A percentile compares a stretch with the other conserved stretches of the same genome.
Conservation (phyloP, 2,888 invertebrate genomes). For the Cataglyphis livida region DNA sequence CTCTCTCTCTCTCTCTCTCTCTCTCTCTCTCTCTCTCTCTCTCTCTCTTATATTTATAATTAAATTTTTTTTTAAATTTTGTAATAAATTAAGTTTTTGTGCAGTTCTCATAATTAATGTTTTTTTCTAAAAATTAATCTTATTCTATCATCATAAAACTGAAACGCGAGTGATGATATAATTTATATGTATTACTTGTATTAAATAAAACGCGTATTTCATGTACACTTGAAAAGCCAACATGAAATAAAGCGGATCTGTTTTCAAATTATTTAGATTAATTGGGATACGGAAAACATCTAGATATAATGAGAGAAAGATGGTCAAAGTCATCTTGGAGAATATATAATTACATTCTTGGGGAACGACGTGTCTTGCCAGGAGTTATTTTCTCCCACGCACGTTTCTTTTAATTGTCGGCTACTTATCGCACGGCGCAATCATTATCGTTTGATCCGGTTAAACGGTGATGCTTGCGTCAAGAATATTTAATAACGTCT, state of each 20-base stretch:
- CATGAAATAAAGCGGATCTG: not conserved
- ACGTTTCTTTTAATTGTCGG: conserved; percentile 58
- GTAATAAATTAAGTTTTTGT: not conserved
- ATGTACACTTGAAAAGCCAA: not conserved
- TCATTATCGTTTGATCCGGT: conserved; percentile 77
- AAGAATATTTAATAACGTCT: conserved; percentile 69
- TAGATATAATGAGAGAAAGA: not conserved
- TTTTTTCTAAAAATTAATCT: not conserved
- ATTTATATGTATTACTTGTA: not conserved
- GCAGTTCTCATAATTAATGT: not conserved
- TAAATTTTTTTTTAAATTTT: not conserved
- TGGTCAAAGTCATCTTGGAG: not conserved
- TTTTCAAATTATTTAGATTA: not conserved
- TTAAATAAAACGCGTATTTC: not conserved
- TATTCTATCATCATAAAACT: not conserved
- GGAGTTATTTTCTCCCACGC: conserved; percentile 51
- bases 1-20: no score
- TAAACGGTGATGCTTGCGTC: conserved; percentile 70
- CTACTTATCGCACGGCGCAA: conserved; percentile 62
- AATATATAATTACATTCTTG: conserved; percentile 12
- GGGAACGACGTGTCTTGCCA: not conserved
- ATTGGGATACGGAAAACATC: not conserved
- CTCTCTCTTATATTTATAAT: not conserved
- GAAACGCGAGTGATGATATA: not conserved
- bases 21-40: no score